Evolutionary conservation across 2,888 invertebrate species (phyloP).

Genomic region (Drosophila histrio): DNA sequence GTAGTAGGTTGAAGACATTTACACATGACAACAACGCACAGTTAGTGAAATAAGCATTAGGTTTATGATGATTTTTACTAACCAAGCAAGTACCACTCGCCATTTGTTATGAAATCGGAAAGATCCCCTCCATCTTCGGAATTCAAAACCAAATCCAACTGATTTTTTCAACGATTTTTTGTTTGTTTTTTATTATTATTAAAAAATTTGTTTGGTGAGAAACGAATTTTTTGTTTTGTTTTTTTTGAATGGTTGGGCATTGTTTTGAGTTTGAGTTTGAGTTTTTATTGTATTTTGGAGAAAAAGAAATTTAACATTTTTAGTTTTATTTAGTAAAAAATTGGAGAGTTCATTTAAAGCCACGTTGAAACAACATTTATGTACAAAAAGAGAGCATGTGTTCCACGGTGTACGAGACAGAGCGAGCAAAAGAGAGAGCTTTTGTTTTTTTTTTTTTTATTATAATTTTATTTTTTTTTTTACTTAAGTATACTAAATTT

Average conservation of each 20-base stretch:
- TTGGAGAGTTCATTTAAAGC: constrained; percentile 55
- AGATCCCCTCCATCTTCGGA: constrained; percentile 97
- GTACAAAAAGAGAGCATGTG: constrained; percentile 74
- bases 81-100: constrained; percentile 99
- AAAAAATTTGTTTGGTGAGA: constrained; percentile 55
- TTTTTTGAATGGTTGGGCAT: constrained; percentile 58
- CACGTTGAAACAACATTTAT: constrained; percentile 78
- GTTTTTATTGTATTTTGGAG: constrained; percentile 53
- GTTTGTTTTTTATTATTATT: constrained; percentile 40
- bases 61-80: constrained; percentile 84
- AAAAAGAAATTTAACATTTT: constrained; percentile 73
- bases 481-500: constrained; percentile 32
- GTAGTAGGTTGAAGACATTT: constrained; percentile 50
- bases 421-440: constrained; percentile 44
- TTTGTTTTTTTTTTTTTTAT: no score
- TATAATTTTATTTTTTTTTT: constrained; percentile 22
- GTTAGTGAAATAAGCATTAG: constrained; percentile 62
- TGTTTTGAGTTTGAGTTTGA: constrained; percentile 65
- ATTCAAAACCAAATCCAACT: constrained; percentile 98
- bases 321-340: constrained; percentile 53
- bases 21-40: constrained; percentile 67
- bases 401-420: constrained; percentile 69
- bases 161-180: constrained; percentile 77
- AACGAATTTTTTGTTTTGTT: constrained; percentile 48
- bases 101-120: constrained; percentile 98